Conservation (phyloP, 2,113 vertebrate species). For the Rousettus leschenaultii region DNA sequence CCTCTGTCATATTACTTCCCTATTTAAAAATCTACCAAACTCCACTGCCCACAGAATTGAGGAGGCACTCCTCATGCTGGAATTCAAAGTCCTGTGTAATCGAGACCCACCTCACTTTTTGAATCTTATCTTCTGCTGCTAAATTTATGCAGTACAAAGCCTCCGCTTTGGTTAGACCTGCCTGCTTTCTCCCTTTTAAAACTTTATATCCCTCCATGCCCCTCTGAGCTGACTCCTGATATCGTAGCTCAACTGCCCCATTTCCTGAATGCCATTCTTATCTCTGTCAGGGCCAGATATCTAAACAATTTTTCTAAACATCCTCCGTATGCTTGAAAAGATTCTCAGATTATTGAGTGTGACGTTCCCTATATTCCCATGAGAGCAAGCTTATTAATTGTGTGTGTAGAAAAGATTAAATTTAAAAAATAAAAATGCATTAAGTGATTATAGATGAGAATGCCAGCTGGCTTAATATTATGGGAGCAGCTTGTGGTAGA, state of each 20-base stretch:
- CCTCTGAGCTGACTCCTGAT: neutral
- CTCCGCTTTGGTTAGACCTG: neutral
- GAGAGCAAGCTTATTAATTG: neutral
- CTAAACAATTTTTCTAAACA: neutral
- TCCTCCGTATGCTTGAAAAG: neutral
- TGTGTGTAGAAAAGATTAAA: slow-evolving; percentile 6
- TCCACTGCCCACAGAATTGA: neutral
- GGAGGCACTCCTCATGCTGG: neutral
- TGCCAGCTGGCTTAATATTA: neutral
- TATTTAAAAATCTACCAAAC: slow-evolving; percentile 15
- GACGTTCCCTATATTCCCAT: neutral
- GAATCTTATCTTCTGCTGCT: slow-evolving; percentile 33
- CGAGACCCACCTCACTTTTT: neutral
- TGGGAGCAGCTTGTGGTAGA: neutral
- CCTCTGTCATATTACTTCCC: neutral
- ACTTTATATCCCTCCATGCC: neutral
- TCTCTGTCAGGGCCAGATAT: neutral
- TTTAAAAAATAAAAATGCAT: slow-evolving; percentile 15
- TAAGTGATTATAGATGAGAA: neutral
- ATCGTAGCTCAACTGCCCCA: neutral
- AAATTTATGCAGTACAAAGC: neutral
- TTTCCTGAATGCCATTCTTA: neutral
- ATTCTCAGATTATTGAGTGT: neutral
- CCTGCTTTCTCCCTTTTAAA: neutral
- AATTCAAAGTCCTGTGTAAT: slow-evolving; percentile 39